Base-by-base conservation (phyloP, 2,113 vertebrate species). In the Ammodytes marinus region DNA sequence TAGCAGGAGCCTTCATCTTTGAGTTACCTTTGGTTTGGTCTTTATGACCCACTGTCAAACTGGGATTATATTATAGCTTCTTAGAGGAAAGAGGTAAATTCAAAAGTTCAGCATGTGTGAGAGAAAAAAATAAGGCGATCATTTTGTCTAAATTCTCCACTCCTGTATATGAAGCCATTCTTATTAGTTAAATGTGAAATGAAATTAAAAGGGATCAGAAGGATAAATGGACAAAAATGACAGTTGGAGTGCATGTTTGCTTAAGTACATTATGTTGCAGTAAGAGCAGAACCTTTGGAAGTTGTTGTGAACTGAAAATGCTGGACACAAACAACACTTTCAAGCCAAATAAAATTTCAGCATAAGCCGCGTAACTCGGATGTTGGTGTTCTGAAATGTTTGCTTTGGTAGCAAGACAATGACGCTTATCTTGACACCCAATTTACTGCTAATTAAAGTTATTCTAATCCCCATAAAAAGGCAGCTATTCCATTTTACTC, bases 21-120 rank as follows among this genome's bases (percentile, higher is more conserved):
- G 53, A 79, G 43, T 79, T 83, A 69, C 71, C 80, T 79, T 82
- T 73, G 63, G 27, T 72, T 80, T 76, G 40, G 78, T 69, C 45
- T 88, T 91, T 84, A 84, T 67, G 73, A 77, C 50, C 59, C 65
- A 77, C 43, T 75, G 72, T 80, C 61, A 69, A 39, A 74, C 69
- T 77, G 63, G 40, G 52, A n/a, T 39, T 52, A 46, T 5, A n/a
- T 35, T 52, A 46, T 5, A 74, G 46, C 68, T 71, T 77, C 66
- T 86, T 79, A 77, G 71, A 70, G 50, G 27, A 78, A 84, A 66
- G 9, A n/a, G 27, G 40, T 53, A 40, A 46, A 47, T 73, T 80
- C 52, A 79, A 65, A 71, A 70, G 17, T 17, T 50, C 53, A 84
- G 27, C 27, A 17, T 64, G 8, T 19, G 15, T 39, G 9, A 73